Conservation (phyloP, 2,113 vertebrate species). For the Nicator chloris region DNA sequence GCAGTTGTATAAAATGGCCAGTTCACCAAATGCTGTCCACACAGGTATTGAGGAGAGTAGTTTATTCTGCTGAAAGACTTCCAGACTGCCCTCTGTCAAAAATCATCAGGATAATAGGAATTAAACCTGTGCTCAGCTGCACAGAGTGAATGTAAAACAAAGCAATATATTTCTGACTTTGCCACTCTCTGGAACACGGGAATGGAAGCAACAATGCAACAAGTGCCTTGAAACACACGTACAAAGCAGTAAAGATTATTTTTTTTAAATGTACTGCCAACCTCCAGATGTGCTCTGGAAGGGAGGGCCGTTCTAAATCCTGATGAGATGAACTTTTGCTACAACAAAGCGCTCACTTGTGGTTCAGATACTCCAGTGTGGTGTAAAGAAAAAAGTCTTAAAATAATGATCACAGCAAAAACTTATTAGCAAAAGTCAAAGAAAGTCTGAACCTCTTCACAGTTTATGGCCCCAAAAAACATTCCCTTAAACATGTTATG, state of each 20-base stretch:
- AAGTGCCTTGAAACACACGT: not conserved
- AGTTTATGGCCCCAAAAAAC: not conserved
- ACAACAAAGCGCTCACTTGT: not conserved
- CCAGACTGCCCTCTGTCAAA: constrained; percentile 86
- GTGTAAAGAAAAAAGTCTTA: not conserved
- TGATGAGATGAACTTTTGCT: not conserved
- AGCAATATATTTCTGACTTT: not conserved
- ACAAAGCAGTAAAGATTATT: not conserved
- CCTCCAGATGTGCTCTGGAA: not conserved
- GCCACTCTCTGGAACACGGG: not conserved
- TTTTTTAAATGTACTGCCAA: not conserved
- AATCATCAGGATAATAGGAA: not conserved
- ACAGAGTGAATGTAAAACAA: not conserved
- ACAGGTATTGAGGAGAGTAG: constrained; percentile 82
- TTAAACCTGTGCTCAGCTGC: not conserved
- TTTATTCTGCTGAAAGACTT: constrained; percentile 88
- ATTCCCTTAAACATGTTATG: not conserved
- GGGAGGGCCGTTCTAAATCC: not conserved
- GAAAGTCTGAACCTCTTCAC: not conserved
- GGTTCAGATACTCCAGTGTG: not conserved
- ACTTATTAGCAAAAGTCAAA: not conserved
- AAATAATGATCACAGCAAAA: not conserved
- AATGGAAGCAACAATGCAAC: not conserved
- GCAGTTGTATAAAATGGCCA: constrained; percentile 94
- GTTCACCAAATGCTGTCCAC: constrained; percentile 91